Percentiles rank a stretch among this genome's conserved stretches.
Conservation (phyloP, 1,140 invertebrate species). For the Brachionus rubens region DNA sequence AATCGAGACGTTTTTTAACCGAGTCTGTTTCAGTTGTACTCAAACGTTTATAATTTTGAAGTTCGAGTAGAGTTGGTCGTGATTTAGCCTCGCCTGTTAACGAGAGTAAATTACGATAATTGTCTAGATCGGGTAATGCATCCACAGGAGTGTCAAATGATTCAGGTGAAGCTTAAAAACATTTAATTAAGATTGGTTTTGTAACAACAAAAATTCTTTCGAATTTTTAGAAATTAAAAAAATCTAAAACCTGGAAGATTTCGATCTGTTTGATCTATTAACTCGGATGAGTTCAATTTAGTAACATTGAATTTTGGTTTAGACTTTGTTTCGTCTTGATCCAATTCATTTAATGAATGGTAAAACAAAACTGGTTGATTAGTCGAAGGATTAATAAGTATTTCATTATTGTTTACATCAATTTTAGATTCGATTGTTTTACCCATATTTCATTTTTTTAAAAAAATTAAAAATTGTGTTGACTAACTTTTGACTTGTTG, state of each 20-base stretch:
- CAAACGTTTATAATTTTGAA: slow-evolving; percentile 66
- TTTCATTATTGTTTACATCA: not conserved
- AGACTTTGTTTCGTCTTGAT: not conserved
- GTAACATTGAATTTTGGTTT: slow-evolving; percentile 32
- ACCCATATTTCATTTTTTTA: not conserved
- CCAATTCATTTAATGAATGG: slow-evolving; percentile 5
- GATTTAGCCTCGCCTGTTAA: slow-evolving; percentile 73
- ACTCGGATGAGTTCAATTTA: slow-evolving; percentile 7
- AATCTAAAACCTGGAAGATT: slow-evolving; percentile 19
- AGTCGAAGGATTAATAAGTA: too few species aligned
- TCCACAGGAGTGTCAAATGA: slow-evolving; percentile 61
- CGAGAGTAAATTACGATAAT: slow-evolving; percentile 88
- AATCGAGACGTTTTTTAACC: not conserved
- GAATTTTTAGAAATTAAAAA: too few species aligned
- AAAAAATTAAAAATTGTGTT: too few species aligned
- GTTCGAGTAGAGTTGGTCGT: slow-evolving; percentile 84
- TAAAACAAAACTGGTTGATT: slow-evolving; percentile 7
- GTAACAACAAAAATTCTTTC: too few species aligned
- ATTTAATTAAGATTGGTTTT: not conserved
- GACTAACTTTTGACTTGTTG: too few species aligned
- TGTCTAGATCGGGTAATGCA: slow-evolving; percentile 81
- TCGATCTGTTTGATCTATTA: not conserved
- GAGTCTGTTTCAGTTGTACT: slow-evolving; percentile 26
- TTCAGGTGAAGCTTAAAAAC: not conserved
- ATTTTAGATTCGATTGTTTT: not conserved